Percentiles rank a stretch among this genome's conserved stretches.
phyloP scores from a whole-genome alignment of 2,113 vertebrate genomes.

The Merops nubicus region DNA sequence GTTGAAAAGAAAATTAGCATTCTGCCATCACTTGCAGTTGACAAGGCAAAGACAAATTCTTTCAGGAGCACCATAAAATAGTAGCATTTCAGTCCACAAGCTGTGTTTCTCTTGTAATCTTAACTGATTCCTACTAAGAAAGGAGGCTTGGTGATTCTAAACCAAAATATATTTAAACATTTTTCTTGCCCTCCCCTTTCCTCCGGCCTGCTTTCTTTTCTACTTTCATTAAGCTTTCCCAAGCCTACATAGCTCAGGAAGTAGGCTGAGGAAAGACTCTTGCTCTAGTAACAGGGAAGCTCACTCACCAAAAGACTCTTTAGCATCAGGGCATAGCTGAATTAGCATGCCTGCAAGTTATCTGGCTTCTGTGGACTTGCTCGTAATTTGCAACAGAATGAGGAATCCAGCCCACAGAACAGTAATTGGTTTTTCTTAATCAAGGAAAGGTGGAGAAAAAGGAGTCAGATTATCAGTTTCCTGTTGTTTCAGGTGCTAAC shows the following conservation, averaged over 20 bases:
- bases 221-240: not conserved
- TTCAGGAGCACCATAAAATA: not conserved
- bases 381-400: not conserved
- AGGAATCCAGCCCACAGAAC: not conserved
- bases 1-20: not conserved
- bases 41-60: not conserved
- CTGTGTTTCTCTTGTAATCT: not conserved
- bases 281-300: not conserved
- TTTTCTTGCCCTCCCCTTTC: not conserved
- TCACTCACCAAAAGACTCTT: not conserved
- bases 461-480: not conserved
- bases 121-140: not conserved
- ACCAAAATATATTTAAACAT: not conserved
- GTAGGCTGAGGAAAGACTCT: not conserved
- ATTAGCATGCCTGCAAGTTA: rapidly evolving
- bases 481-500: not conserved
- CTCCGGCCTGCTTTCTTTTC: not conserved
- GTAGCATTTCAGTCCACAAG: not conserved
- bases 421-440: not conserved
- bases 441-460: not conserved
- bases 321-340: not conserved
- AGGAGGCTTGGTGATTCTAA: not conserved
- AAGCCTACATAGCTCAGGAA: not conserved
- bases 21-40: not conserved
- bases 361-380: not conserved